phyloP scores from a whole-genome alignment of 2,888 invertebrate species.

The Idaea dimidiata region DNA sequence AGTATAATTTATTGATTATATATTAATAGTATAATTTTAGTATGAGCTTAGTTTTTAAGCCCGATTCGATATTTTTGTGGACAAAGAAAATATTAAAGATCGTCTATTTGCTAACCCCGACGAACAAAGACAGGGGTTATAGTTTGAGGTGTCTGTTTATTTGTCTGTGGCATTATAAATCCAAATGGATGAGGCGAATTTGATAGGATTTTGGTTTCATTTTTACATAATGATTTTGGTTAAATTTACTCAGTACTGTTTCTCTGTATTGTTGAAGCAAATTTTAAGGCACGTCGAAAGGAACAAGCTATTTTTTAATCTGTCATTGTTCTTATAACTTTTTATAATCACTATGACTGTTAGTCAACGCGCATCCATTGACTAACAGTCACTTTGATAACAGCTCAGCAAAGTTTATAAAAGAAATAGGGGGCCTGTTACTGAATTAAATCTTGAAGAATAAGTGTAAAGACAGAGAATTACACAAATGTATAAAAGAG shows the following conservation, averaged over 20 bases:
- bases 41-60: background rate
- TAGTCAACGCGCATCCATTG: too few relatives aligned
- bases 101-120: background rate
- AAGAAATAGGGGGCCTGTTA: background rate
- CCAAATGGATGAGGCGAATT: too few relatives aligned
- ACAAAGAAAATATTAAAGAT: background rate
- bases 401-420: too few relatives aligned
- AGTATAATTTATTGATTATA: background rate
- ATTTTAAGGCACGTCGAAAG: background rate
- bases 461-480: background rate
- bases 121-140: too few relatives aligned
- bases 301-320: too few relatives aligned
- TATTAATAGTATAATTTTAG: background rate
- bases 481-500: slow-evolving; percentile 2
- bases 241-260: background rate
- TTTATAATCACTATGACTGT: too few relatives aligned
- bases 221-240: too few relatives aligned
- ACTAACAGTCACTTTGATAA: too few relatives aligned
- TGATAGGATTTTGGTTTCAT: too few relatives aligned
- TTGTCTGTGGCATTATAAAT: too few relatives aligned
- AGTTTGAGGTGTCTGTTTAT: too few relatives aligned
- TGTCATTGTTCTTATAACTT: too few relatives aligned
- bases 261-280: background rate
- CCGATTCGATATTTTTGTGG: background rate
- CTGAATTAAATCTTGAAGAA: background rate